Evolutionary conservation across 2,113 vertebrate genomes (phyloP).

Genomic region (Pygoscelis antarcticus): DNA sequence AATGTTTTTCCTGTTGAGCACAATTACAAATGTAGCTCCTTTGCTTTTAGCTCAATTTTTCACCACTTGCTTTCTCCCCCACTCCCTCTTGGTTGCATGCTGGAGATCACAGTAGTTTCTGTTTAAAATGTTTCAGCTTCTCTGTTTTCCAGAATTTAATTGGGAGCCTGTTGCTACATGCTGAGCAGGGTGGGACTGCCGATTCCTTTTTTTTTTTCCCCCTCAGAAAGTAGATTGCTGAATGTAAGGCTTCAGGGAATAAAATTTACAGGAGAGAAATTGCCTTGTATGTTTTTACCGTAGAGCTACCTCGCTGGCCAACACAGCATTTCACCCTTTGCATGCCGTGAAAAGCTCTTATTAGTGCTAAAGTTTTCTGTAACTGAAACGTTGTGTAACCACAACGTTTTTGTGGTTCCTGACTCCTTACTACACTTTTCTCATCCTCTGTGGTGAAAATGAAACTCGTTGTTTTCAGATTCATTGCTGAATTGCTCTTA

Average conservation of each 20-base stretch:
- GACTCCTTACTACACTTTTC: background rate
- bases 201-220: background rate
- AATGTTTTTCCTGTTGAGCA: background rate
- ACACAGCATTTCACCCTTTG: background rate
- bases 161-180: constrained; percentile 53
- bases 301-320: background rate
- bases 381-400: too few relatives aligned
- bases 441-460: background rate
- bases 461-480: background rate
- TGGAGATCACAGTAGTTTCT: constrained; percentile 50
- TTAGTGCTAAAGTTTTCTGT: background rate
- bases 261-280: constrained; percentile 40
- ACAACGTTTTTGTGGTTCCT: background rate
- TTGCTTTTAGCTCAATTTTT: constrained; percentile 12
- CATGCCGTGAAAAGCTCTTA: background rate
- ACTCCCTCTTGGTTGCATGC: background rate
- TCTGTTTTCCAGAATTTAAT: constrained; percentile 46
- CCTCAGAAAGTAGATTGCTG: constrained; percentile 6
- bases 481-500: background rate
- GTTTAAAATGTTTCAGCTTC: constrained; percentile 57
- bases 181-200: constrained; percentile 9
- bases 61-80: background rate
- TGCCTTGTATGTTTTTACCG: background rate
- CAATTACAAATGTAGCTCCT: background rate
- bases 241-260: constrained; percentile 50